Percentiles rank a stretch among this genome's conserved stretches.
phyloP scores from a whole-genome alignment of 2,888 invertebrate genomes.

The Ptycholaimellus sp. region DNA sequence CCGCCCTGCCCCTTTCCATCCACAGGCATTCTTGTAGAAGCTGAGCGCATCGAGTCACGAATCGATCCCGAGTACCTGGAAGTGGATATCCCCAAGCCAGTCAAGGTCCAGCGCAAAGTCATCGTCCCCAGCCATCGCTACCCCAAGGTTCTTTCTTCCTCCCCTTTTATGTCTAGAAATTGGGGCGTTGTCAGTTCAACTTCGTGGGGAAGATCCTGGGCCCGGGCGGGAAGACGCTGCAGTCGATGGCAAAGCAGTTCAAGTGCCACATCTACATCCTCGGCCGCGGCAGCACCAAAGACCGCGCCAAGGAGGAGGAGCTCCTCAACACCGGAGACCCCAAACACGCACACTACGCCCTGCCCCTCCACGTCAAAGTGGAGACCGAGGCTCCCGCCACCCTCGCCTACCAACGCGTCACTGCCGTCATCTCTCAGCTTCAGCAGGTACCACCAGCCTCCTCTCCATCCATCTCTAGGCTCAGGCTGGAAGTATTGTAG shows the following conservation, averaged over 20 bases:
- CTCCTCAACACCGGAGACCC: slow-evolving; percentile 22
- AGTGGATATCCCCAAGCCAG: slow-evolving; percentile 22
- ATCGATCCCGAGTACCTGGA: slow-evolving; percentile 25
- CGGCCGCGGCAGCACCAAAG: slow-evolving; percentile 23
- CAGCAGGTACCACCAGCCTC: no score
- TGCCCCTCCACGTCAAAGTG: slow-evolving; percentile 23
- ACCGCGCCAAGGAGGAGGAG: slow-evolving; percentile 20
- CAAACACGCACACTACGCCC: slow-evolving; percentile 21
- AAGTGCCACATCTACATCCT: slow-evolving; percentile 24
- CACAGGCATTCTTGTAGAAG: slow-evolving; percentile 18
- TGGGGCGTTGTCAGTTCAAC: slow-evolving; percentile 17
- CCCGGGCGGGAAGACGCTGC: slow-evolving; percentile 22
- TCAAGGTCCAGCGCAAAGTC: slow-evolving; percentile 21
- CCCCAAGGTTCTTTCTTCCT: slow-evolving; percentile 13
- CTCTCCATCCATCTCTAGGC: no score
- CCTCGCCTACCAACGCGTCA: slow-evolving; percentile 20
- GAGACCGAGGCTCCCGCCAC: slow-evolving; percentile 21
- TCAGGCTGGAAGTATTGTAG: no score
- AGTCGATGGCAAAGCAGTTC: slow-evolving; percentile 18
- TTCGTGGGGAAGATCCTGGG: slow-evolving; percentile 25
- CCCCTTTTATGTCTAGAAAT: slow-evolving; percentile 1
- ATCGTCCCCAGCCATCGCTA: slow-evolving; percentile 22
- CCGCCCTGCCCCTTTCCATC: no score
- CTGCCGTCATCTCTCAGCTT: no score
- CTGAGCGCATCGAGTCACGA: slow-evolving; percentile 16